Percentiles rank a stretch among this genome's conserved stretches.
Conservation (phyloP, 1,140 invertebrate genomes). For the Musca vetustissima region DNA sequence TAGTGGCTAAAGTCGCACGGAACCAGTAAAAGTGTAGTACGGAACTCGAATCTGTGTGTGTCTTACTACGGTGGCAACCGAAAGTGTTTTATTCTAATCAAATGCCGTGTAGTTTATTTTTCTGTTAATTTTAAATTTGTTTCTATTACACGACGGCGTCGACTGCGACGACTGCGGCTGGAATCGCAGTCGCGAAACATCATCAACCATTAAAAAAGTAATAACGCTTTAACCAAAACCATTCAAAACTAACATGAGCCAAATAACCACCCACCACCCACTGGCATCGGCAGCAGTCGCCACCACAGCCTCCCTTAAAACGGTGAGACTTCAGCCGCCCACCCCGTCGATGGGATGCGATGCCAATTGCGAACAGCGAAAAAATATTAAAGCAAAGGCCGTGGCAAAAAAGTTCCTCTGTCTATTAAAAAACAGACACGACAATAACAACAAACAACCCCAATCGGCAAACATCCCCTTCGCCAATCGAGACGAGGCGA, state of each 20-base stretch:
- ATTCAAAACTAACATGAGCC: constrained; percentile 15
- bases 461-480: constrained; percentile 24
- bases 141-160: constrained; percentile 2
- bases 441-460: constrained; percentile 16
- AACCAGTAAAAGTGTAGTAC: background rate
- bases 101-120: constrained; percentile 2
- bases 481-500: constrained; percentile 4
- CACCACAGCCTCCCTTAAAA: constrained; percentile 14
- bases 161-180: background rate
- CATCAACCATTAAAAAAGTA: constrained; percentile 17
- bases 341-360: background rate
- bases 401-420: constrained; percentile 11
- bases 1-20: no score
- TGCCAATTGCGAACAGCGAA: background rate
- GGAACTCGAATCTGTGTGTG: background rate
- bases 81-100: constrained; percentile 25
- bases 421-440: constrained; percentile 21
- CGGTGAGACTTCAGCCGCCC: background rate
- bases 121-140: constrained; percentile 20
- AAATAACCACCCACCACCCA: constrained; percentile 7
- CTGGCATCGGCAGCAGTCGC: background rate
- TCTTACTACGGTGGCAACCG: constrained; percentile 12
- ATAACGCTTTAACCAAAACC: constrained; percentile 18
- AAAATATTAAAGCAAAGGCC: background rate
- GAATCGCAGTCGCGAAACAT: constrained; percentile 31